Conservation (phyloP, 1,140 invertebrate genomes). For the Brachionus plicatilis region DNA sequence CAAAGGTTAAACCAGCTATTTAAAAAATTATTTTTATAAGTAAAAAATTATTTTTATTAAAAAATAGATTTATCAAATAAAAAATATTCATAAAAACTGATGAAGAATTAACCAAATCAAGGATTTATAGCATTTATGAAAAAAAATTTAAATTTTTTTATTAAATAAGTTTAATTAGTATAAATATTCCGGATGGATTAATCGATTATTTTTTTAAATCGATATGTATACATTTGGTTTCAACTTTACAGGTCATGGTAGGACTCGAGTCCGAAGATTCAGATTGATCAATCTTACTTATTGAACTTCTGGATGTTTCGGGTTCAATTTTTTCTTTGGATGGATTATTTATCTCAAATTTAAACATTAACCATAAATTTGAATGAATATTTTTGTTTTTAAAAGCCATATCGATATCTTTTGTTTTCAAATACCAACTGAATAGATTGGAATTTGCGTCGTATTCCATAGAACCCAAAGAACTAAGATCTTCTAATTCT, state of each 20-base stretch:
- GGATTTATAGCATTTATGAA: background rate
- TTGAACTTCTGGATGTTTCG: background rate
- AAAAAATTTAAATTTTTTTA: background rate
- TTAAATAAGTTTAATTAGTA: background rate
- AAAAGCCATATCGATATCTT: slow-evolving; percentile 27
- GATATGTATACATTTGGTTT: too few species aligned
- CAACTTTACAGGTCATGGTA: background rate
- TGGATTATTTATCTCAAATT: background rate
- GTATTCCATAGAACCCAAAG: background rate
- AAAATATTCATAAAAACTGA: background rate
- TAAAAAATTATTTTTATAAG: background rate
- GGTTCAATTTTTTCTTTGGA: background rate
- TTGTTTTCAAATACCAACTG: background rate
- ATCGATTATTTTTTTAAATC: background rate
- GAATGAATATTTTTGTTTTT: slow-evolving; percentile 6
- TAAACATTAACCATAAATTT: slow-evolving; percentile 1
- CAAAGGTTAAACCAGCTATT: too few species aligned
- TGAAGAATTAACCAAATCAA: background rate
- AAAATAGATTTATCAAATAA: background rate
- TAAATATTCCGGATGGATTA: background rate
- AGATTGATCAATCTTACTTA: background rate
- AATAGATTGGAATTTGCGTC: background rate
- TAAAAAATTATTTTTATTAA: background rate
- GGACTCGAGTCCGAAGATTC: background rate
- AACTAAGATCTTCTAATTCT: background rate